Base-by-base conservation (phyloP, 2,113 vertebrate genomes). In the Lonchura striata region DNA sequence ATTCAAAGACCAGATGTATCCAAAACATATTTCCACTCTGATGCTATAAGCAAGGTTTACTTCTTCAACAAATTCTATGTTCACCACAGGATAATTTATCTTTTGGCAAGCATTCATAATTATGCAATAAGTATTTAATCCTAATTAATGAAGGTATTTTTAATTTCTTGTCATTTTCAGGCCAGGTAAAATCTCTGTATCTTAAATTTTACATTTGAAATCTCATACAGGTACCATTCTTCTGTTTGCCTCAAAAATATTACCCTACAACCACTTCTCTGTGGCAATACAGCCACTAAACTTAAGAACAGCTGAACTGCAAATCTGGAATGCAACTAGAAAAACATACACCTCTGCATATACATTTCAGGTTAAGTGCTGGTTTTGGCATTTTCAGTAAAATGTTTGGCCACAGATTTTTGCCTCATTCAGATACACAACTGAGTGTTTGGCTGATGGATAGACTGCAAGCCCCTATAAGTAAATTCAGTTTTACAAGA, bases 121-220 rank as follows among this genome's bases (percentile, higher is more conserved):
- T 47, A 57, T 57, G n/a, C 78, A 81, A 27, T 53, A 85, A 64
- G 35, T 52, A 41, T 91, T 86, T 90, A 93, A 93, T 42, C 27
- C 17, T 90, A 79, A 81, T 46, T 89, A 61, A 93, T 74, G 42
- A 84, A 86, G 86, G 5, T 47, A 90, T 94, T 96, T 94, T 70
- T n/a, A 93, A 82, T 95, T 96, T 93, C 60, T 92, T 88, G 56
- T 54, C 31, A 84, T 92, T 97, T 94, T 86, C 65, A 90, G 77
- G 65, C 74, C 80, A 93, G 54, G 20, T 83, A 78, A 95, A 89
- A 64, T 72, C 30, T 13, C 46, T 57, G 20, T 44, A 33, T 87
- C 75, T 90, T 92, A 77, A 65, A 89, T 92, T 94, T 93, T 75
- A 87, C 39, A 71, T 83, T 81, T 91, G 70, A 91, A 93, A 94